Conservation (phyloP, 2,113 vertebrate genomes). For the Empidonax traillii region DNA sequence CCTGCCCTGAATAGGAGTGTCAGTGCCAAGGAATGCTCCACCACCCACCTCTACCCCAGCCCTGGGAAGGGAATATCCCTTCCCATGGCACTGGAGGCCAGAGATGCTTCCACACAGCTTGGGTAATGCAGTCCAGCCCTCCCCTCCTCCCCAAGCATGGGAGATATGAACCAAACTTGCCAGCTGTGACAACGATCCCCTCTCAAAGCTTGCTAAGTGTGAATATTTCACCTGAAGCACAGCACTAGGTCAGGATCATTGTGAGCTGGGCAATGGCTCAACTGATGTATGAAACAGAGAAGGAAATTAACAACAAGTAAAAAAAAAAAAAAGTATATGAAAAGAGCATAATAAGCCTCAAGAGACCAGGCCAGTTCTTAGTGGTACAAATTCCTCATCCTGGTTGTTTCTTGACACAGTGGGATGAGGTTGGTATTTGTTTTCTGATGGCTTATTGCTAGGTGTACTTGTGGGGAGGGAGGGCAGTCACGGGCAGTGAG, state of each 20-base stretch:
- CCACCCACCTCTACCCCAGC: background rate
- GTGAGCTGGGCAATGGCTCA: background rate
- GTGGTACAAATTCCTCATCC: slow-evolving; percentile 11
- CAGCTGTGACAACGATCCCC: background rate
- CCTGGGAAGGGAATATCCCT: background rate
- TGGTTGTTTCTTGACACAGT: background rate
- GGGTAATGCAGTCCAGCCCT: background rate
- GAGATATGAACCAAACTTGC: background rate
- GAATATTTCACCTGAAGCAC: background rate
- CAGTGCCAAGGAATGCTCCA: background rate
- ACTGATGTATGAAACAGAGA: background rate
- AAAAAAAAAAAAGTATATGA: background rate
- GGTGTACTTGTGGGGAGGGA: background rate
- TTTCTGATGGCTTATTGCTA: background rate
- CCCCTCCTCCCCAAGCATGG: background rate
- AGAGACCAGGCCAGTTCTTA: background rate
- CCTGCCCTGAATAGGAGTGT: background rate
- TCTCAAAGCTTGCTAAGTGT: background rate
- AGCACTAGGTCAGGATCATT: background rate
- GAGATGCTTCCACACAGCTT: background rate
- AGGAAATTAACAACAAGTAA: background rate
- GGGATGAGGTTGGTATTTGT: background rate
- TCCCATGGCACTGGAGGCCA: background rate
- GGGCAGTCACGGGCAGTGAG: background rate
- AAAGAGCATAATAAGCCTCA: background rate